These are phyloP conservation scores for Glyphotaelius pellucidus DNA, from an alignment of 2,888 invertebrate species.

Conservation along the genomic window DNA sequence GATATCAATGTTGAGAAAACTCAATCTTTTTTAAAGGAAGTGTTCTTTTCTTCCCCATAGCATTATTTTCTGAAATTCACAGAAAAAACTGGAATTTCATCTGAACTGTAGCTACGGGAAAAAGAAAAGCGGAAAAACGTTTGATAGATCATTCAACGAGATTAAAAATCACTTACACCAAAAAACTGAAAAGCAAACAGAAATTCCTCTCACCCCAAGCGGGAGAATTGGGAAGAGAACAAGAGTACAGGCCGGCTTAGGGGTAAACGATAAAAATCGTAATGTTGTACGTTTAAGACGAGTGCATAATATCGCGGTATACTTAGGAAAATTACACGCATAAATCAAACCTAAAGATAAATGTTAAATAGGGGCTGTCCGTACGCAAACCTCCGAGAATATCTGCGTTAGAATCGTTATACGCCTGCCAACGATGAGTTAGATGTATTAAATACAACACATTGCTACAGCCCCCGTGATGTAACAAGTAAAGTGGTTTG, in stretches of 20 bases:
- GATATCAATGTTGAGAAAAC: background rate
- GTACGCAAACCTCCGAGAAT: constrained; percentile 37
- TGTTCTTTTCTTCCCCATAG: background rate
- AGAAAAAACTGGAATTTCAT: background rate
- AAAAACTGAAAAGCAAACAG: constrained; percentile 40
- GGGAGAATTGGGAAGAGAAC: constrained; percentile 13
- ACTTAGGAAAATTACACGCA: constrained; percentile 66
- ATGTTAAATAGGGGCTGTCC: constrained; percentile 51
- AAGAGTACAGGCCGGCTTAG: constrained; percentile 32
- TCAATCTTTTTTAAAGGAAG: background rate
- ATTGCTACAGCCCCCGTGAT: background rate
- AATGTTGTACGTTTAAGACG: constrained; percentile 63
- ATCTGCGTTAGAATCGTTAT: constrained; percentile 26
- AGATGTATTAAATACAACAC: background rate
- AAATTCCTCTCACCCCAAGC: background rate
- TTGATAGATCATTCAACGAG: constrained; percentile 30
- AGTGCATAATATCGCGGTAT: constrained; percentile 65
- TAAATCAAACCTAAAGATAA: constrained; percentile 64
- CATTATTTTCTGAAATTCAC: background rate
- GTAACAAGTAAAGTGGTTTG: too few species aligned
- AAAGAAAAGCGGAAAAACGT: constrained; percentile 7
- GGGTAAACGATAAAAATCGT: constrained; percentile 64
- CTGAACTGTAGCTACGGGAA: background rate
- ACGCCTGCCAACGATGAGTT: background rate
- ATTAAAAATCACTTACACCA: constrained; percentile 48